Evolutionary conservation across 2,113 vertebrate genomes (phyloP), one percentile per base, ranked within the genome.

Genomic region (Saccopteryx bilineata): DNA sequence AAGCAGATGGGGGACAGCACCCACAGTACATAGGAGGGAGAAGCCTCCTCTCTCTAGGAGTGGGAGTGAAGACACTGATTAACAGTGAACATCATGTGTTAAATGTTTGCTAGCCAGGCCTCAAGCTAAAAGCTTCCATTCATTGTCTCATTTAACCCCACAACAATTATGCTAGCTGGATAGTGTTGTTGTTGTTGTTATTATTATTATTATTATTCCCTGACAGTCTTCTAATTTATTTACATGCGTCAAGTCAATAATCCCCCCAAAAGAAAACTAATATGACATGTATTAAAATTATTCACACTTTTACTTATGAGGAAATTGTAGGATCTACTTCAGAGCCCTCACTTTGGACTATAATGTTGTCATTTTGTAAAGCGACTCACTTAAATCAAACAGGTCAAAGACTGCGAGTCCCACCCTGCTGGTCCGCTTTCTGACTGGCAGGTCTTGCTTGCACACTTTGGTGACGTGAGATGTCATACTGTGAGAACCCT

Each of bases 191-290:
- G 58, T 84, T 79, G 19, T 3, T 28, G 12, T 11, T 75, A 5
- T 78, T 68, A 68, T 86, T 79, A 63, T 84, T 79, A 24, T 3
- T 74, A 33, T 63, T 71, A 65, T 26, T 18, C 3, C 50, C 17
- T 63, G 28, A 21, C 9, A 60, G 7, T 78, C 33, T 86, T 39
- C 19, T 65, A 52, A 66, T 12, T 58, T 60, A 85, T 46, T 65
- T 79, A 63, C 48, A 12, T 8, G 0, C 46, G 50, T 86, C 5
- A 46, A 21, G 48, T 93, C n/a, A 74, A 15, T 82, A 87, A 75
- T 85, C 52, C 13, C 85, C 23, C 80, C 23, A 87, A 79, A 96
- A 65, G 18, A 87, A 79, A 96, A 65, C 18, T 9, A 54, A 17
- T 52, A 26, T 26, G 7, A 75, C n/a, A 26, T 24, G 9, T 18